Percentiles rank a stretch among this genome's conserved stretches.
These are phyloP conservation scores for Parasteatoda lunata DNA, from an alignment of 2,888 invertebrate genomes.

Conservation along the genomic window DNA sequence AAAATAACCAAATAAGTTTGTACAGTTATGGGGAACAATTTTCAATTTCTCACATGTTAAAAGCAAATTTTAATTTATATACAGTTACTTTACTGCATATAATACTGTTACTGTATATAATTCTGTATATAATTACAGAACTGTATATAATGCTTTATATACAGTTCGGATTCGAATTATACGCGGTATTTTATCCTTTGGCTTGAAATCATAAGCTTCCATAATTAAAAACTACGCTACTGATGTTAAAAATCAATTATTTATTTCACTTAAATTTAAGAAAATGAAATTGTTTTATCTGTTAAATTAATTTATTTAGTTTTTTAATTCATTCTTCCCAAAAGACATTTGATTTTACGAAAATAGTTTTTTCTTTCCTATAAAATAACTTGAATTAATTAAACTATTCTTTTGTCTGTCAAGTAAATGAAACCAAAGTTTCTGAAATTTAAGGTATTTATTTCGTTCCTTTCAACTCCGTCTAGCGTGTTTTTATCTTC, in stretches of 20 bases:
- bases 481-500: conserved; percentile 3
- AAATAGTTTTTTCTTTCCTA: background rate
- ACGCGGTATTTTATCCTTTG: too few relatives aligned
- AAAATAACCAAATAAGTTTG: too few relatives aligned
- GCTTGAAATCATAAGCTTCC: too few relatives aligned
- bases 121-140: too few relatives aligned
- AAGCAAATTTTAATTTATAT: too few relatives aligned
- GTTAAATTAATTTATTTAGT: background rate
- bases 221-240: too few relatives aligned
- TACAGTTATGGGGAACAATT: too few relatives aligned
- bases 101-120: too few relatives aligned
- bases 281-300: background rate
- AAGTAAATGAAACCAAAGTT: background rate
- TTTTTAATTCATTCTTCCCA: background rate
- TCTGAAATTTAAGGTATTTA: background rate
- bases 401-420: background rate
- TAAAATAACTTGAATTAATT: background rate
- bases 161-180: too few relatives aligned
- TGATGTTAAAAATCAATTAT: background rate
- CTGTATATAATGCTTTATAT: too few relatives aligned
- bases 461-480: background rate
- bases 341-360: background rate
- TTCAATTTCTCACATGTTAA: too few relatives aligned
- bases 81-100: too few relatives aligned
- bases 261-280: background rate